Evolutionary conservation across 2,113 vertebrate species (phyloP).

Genomic region (Romanogobio albipinnatus): DNA sequence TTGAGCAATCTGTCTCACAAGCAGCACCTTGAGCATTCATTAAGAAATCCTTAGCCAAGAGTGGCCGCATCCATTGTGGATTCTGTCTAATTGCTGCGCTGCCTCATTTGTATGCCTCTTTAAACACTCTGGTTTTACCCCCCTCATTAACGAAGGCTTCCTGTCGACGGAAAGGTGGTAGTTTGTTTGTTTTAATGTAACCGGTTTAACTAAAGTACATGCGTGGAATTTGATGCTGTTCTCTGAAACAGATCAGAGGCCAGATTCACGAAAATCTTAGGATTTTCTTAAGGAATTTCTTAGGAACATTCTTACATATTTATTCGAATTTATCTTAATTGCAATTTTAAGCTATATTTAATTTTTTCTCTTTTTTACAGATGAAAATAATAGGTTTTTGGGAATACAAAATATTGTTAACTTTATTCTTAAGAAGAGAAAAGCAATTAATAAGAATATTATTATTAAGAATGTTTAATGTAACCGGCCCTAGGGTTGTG

Average conservation of each 20-base stretch:
- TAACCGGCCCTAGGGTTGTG: no score
- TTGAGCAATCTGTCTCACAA: slow-evolving; percentile 34
- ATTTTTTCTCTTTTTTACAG: background rate
- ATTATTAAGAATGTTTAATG: background rate
- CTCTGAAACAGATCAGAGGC: background rate
- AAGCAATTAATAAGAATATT: background rate
- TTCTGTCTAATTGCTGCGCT: slow-evolving; percentile 45
- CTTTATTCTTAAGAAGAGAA: background rate
- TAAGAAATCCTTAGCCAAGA: slow-evolving; percentile 41
- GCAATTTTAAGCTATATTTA: no score
- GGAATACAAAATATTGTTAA: no score
- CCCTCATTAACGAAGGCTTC: slow-evolving; percentile 17
- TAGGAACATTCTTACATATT: no score
- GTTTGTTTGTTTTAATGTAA: slow-evolving; percentile 49
- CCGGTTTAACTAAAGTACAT: slow-evolving; percentile 46
- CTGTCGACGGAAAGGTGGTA: slow-evolving; percentile 22
- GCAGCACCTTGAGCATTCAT: slow-evolving; percentile 52
- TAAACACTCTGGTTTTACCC: slow-evolving; percentile 46
- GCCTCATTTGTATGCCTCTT: slow-evolving; percentile 56
- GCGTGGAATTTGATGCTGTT: background rate
- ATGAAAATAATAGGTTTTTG: background rate
- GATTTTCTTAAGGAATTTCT: background rate
- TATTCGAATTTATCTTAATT: no score
- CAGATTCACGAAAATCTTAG: background rate
- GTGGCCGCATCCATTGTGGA: slow-evolving; percentile 27